Evolutionary conservation across 1,140 invertebrate species (phyloP).

Genomic region (Zaprionus ghesquierei): DNA sequence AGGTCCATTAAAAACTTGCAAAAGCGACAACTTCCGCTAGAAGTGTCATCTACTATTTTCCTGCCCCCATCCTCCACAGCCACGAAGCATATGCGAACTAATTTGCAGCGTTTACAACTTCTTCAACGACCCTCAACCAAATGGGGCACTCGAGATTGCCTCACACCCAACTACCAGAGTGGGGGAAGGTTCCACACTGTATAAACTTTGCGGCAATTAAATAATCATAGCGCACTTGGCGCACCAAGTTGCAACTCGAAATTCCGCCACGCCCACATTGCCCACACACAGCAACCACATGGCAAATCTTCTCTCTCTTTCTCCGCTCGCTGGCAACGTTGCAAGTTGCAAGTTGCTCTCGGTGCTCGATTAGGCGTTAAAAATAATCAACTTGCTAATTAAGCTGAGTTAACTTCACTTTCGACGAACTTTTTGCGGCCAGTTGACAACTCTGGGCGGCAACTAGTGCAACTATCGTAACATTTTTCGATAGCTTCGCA

Average conservation of each 20-base stretch:
- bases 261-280: background rate
- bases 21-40: background rate
- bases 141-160: conserved; percentile 25
- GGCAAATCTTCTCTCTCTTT: background rate
- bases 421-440: conserved; percentile 47
- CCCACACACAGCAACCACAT: conserved; percentile 10
- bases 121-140: conserved; percentile 51
- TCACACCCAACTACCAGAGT: background rate
- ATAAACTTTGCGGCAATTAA: conserved; percentile 60
- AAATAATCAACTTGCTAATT: conserved; percentile 80
- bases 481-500: conserved; percentile 2
- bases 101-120: conserved; percentile 73
- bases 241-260: conserved; percentile 24
- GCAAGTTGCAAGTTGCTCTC: background rate
- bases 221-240: conserved; percentile 75
- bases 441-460: conserved; percentile 16
- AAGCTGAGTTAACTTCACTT: conserved; percentile 61
- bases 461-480: background rate
- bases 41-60: conserved; percentile 14
- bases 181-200: background rate
- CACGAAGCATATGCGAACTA: conserved; percentile 54
- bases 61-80: conserved; percentile 5
- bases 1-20: background rate
- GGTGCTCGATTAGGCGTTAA: conserved; percentile 72
- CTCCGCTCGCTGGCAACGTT: background rate